Percentiles rank a stretch among this genome's conserved stretches.
Evolutionary conservation across 2,797 vertebrate species (phyloP).

Genomic region (Epinephelus coioides): DNA sequence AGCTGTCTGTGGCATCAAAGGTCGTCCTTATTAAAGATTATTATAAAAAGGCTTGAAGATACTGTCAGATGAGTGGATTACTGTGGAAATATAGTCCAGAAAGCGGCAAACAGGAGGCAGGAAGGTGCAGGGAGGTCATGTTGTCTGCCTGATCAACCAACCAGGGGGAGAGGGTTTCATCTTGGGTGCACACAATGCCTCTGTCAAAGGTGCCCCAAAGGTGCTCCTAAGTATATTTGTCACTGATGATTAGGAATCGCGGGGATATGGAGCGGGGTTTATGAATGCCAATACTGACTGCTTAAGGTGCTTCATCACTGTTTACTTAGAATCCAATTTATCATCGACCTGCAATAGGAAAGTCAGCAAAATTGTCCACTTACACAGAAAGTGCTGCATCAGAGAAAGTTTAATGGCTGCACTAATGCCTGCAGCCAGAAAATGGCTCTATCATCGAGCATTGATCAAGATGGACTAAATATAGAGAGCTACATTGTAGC

Average conservation of each 20-base stretch:
- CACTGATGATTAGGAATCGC: slow-evolving; percentile 71
- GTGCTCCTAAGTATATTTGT: slow-evolving; percentile 72
- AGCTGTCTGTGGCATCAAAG: slow-evolving; percentile 79
- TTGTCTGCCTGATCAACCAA: slow-evolving; percentile 47
- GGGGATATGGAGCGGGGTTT: slow-evolving; percentile 55
- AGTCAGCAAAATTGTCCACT: slow-evolving; percentile 77
- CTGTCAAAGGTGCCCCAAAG: slow-evolving; percentile 61
- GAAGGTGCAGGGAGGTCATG: slow-evolving; percentile 53
- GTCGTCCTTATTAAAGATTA: slow-evolving; percentile 79
- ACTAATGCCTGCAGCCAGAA: slow-evolving; percentile 64
- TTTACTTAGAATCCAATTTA: slow-evolving; percentile 82
- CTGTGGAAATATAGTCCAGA: slow-evolving; percentile 63
- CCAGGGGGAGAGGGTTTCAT: slow-evolving; percentile 42
- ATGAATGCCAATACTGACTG: slow-evolving; percentile 72
- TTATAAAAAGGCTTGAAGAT: slow-evolving; percentile 71
- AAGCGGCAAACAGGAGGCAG: slow-evolving; percentile 56
- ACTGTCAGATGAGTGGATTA: slow-evolving; percentile 78
- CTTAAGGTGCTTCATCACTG: slow-evolving; percentile 79
- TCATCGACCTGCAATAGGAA: slow-evolving; percentile 70
- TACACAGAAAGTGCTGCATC: slow-evolving; percentile 80
- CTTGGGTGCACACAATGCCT: slow-evolving; percentile 43
- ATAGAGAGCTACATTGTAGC: slow-evolving; percentile 46
- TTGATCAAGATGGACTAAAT: slow-evolving; percentile 71
- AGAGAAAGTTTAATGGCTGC: slow-evolving; percentile 72
- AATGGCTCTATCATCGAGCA: slow-evolving; percentile 58